These are phyloP conservation scores for Serilophus lunatus DNA, from an alignment of 2,113 vertebrate genomes.

Conservation along the genomic window DNA sequence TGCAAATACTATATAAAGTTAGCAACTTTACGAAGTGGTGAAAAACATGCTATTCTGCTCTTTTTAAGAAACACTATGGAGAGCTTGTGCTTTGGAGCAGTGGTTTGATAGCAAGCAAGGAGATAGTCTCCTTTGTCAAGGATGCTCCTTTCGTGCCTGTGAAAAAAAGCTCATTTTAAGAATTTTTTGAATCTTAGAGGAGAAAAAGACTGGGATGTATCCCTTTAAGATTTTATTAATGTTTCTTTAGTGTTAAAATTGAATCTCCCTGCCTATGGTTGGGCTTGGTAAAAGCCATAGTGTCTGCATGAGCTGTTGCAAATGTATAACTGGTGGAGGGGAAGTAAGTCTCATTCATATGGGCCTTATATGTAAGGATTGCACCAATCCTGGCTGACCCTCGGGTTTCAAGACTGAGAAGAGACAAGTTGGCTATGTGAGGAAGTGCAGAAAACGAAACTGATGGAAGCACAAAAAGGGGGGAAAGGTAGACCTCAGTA, in stretches of 20 bases:
- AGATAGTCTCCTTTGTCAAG: conserved; percentile 9
- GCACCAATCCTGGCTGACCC: background rate
- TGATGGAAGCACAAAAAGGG: background rate
- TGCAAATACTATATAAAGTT: background rate
- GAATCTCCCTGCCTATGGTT: background rate
- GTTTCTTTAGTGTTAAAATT: background rate
- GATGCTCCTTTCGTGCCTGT: background rate
- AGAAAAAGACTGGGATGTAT: background rate
- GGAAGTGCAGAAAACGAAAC: background rate
- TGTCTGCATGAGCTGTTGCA: background rate
- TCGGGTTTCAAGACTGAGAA: background rate
- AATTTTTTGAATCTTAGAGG: background rate
- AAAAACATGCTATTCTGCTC: background rate
- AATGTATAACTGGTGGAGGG: background rate
- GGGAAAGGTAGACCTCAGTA: background rate
- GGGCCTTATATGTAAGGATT: background rate
- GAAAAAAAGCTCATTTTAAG: background rate
- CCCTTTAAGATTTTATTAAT: background rate
- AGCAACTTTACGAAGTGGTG: background rate
- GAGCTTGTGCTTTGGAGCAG: background rate
- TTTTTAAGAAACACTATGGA: conserved; percentile 1
- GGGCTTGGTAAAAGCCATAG: background rate
- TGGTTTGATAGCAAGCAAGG: background rate
- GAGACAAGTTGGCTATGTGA: background rate
- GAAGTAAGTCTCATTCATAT: background rate